phyloP scores from a whole-genome alignment of 1,140 invertebrate species.

The Heliconius hermathena region DNA sequence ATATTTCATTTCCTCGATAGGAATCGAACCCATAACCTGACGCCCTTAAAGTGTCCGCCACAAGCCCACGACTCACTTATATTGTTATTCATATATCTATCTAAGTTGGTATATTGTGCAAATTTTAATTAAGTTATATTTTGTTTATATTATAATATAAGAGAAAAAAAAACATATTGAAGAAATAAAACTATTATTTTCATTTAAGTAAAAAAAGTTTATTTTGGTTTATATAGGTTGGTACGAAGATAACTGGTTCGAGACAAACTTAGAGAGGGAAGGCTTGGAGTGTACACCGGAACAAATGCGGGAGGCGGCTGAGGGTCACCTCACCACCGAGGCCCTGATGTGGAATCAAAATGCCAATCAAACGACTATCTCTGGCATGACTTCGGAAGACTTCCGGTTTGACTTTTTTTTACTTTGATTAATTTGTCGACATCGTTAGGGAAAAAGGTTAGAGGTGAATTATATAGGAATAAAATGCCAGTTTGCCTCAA shows the following conservation, averaged over 20 bases:
- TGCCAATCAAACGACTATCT: conserved; percentile 92
- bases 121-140: too few relatives aligned
- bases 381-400: conserved; percentile 93
- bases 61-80: too few relatives aligned
- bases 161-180: neutral
- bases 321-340: conserved; percentile 99
- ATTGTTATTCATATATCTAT: too few relatives aligned
- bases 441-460: neutral
- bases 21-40: too few relatives aligned
- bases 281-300: conserved; percentile 95
- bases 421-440: neutral
- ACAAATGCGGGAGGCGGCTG: conserved; percentile 95
- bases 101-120: too few relatives aligned
- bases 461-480: neutral
- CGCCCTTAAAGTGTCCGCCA: too few relatives aligned
- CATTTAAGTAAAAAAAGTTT: neutral
- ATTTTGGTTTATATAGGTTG: conserved; percentile 85
- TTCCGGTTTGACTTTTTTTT: conserved; percentile 80
- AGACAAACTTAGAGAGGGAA: conserved; percentile 92
- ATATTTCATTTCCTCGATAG: too few relatives aligned
- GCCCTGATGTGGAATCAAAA: conserved; percentile 99
- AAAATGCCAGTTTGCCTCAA: neutral
- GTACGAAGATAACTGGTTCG: conserved; percentile 99
- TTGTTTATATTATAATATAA: too few relatives aligned
- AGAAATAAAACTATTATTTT: neutral